Percentiles rank a stretch among this genome's conserved stretches.
Conservation (phyloP, 2,888 invertebrate species). For the Quadriops clusia region DNA sequence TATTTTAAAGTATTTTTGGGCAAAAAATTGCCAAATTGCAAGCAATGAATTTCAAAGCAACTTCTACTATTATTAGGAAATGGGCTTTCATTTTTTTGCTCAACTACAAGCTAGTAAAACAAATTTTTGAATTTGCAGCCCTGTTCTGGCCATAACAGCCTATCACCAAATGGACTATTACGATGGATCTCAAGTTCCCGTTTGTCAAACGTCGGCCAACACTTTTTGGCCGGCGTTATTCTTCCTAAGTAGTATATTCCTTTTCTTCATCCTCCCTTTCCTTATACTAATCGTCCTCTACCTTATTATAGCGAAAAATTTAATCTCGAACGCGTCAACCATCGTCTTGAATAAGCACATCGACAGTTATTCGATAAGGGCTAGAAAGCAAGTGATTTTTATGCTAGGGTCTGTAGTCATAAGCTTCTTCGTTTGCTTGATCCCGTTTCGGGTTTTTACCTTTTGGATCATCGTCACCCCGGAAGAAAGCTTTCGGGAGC, state of each 20-base stretch:
- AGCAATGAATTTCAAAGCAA: too few relatives aligned
- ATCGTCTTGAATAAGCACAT: constrained; percentile 60
- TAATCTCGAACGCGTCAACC: constrained; percentile 58
- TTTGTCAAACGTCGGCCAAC: constrained; percentile 69
- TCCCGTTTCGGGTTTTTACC: constrained; percentile 75
- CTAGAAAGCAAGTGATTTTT: constrained; percentile 70
- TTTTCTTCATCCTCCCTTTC: constrained; percentile 74
- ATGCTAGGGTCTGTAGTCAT: constrained; percentile 81
- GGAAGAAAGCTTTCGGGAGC: constrained; percentile 50
- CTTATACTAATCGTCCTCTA: constrained; percentile 69
- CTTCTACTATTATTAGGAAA: too few relatives aligned
- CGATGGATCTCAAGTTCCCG: constrained; percentile 58
- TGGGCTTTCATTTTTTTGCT: too few relatives aligned
- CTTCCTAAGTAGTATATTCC: constrained; percentile 64
- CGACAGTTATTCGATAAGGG: constrained; percentile 57
- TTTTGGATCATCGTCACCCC: constrained; percentile 73
- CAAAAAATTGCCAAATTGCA: too few relatives aligned
- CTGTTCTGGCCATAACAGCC: constrained; percentile 65
- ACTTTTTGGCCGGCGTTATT: constrained; percentile 65
- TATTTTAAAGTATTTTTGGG: constrained; percentile 4
- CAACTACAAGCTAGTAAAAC: too few relatives aligned
- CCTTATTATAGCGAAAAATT: constrained; percentile 69
- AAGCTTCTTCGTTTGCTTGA: constrained; percentile 77
- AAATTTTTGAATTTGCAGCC: constrained; percentile 52
- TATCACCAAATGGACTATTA: constrained; percentile 54